Base-by-base conservation (phyloP, 2,888 invertebrate genomes). In the Drosophila subsilvestris region DNA sequence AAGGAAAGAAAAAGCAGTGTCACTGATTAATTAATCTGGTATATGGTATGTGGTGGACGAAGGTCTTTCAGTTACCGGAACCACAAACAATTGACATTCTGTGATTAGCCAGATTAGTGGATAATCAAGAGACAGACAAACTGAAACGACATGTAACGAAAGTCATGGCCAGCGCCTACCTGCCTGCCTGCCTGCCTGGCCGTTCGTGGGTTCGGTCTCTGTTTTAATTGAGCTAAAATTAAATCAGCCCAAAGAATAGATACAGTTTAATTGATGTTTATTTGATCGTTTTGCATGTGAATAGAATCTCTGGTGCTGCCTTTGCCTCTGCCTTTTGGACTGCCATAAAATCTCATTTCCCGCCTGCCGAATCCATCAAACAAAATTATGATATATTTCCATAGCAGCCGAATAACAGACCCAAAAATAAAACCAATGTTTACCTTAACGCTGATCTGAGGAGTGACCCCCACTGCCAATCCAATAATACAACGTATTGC, bases 181-280 rank as follows among this genome's bases (percentile, higher is more conserved):
- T 48, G 45, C 7, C 8, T 7, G 7, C 9, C 9, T 20, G 17
- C 43, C 22, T 29, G 32, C 48, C 42, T 50, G 53, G 3, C 3
- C 3, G 29, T 29, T 55, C 55, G 17, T 17, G 20, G 25, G 70
- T 70, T 80, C 83, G 89, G 89, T 87, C 86, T 89, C 86, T 89
- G 79, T 89, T 86, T 88, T 89, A 86, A 85, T 89, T 86, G 89
- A 84, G 75, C 89, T 73, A 69, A 86, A 86, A 86, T 89, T 89
- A 79, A 86, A 86, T 88, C 89, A 89, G 76, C 87, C 78, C 71
- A 70, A 83, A 89, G 86, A 71, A 87, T 74, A 86, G 79, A 86
- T 78, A 86, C 89, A 86, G 75, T 84, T 86, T 74, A 75, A 86
- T 86, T 89, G 75, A 55, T 65, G 65, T 55, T 66, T 65, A 65